phyloP scores from a whole-genome alignment of 2,888 invertebrate species.

The Biston stratarius region DNA sequence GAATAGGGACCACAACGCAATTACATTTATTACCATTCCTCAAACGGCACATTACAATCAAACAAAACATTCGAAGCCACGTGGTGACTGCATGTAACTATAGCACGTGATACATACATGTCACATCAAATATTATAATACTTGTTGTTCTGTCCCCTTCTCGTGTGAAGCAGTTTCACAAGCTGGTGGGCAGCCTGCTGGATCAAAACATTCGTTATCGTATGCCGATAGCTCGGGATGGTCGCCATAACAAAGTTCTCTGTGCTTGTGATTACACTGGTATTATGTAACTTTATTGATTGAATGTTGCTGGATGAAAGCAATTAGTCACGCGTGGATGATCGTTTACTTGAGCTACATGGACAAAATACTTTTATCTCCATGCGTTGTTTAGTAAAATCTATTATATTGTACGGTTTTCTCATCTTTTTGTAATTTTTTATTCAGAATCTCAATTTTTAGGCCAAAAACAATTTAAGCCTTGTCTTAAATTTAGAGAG shows the following conservation, averaged over 20 bases:
- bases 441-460: not conserved
- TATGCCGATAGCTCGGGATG: constrained; percentile 39
- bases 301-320: constrained; percentile 27
- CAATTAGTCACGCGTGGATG: constrained; percentile 35
- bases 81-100: constrained; percentile 60
- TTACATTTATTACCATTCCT: not conserved
- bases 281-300: constrained; percentile 26
- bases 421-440: not conserved
- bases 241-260: constrained; percentile 30
- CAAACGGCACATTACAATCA: not conserved
- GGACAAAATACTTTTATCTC: not conserved
- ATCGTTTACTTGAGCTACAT: constrained; percentile 4
- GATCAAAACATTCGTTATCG: constrained; percentile 45
- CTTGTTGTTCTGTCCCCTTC: constrained; percentile 55
- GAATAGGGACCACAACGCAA: constrained; percentile 3
- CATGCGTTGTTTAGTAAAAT: not conserved
- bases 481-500: no score
- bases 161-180: constrained; percentile 40
- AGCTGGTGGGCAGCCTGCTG: constrained; percentile 50
- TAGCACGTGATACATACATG: constrained; percentile 64
- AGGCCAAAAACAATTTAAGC: no score
- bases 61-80: constrained; percentile 46
- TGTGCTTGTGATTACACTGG: constrained; percentile 1
- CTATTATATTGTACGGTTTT: not conserved
- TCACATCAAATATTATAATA: constrained; percentile 2